Evolutionary conservation across 2,113 vertebrate species (phyloP), one percentile per base, ranked within the genome.

Genomic region (Salvelinus alpinus): DNA sequence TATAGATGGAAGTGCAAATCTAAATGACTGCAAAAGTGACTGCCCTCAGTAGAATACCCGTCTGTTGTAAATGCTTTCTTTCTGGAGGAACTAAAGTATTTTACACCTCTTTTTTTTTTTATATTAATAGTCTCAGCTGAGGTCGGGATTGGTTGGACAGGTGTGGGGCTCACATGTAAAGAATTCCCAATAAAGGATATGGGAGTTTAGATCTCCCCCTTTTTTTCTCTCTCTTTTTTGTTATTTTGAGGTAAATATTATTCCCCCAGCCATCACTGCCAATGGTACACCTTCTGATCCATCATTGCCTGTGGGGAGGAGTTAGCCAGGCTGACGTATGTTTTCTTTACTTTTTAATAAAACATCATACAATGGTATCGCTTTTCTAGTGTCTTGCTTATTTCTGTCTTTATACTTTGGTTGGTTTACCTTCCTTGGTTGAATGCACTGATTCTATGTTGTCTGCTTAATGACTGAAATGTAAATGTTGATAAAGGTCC

Each of bases 341-440:
- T 86, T 81, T 84, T 82, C 78, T 81, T 84, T 79, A 80, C 84
- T 88, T 91, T 93, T 87, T 82, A 92, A 90, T 91, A 91, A 92
- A 91, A 91, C 74, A 70, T 86, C 75, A 80, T 86, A 82, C 78
- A 65, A 34, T 70, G 70, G 57, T 78, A 62, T 72, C 62, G 67
- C 71, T 78, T 51, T 72, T 78, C 48, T 80, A 76, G 31, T 78
- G 78, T 81, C 51, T n/a, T 18, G 22, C 64, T 69, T 25, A 4
- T 9, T 57, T 69, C 65, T 78, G 66, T 13, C 73, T 64, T 68
- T 71, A 31, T 31, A 64, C 38, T n/a, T 34, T 73, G 31, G 9
- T 34, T 22, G 29, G 54, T 31, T 27, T 16, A 62, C 5, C 20
- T 62, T 64, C 12, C 11, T 8, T 38, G 31, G 25, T 27, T 44